phyloP scores from a whole-genome alignment of 2,113 vertebrate genomes.

The Coryphaenoides rupestris region DNA sequence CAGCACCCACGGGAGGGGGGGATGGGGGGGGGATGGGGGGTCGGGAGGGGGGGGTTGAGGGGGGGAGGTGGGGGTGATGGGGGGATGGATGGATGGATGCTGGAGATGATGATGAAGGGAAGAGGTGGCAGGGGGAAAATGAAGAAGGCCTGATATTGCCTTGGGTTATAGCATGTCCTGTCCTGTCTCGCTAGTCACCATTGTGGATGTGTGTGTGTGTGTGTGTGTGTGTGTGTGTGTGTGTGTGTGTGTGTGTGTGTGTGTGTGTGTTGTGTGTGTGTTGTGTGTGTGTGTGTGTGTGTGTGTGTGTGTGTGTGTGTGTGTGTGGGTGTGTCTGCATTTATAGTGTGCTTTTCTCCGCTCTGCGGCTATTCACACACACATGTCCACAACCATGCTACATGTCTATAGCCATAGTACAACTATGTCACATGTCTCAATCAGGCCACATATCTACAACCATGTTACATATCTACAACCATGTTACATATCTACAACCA shows the following conservation, averaged over 20 bases:
- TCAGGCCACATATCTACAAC: no score
- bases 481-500: no score
- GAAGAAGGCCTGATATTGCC: slow-evolving; percentile 7
- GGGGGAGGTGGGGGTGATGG: slow-evolving; percentile 4
- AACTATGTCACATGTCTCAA: no score
- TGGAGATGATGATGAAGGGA: not conserved
- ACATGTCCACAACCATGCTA: no score
- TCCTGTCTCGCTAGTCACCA: not conserved
- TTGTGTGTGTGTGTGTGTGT: slow-evolving; percentile 18
- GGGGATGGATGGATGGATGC: not conserved
- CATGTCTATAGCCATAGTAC: no score
- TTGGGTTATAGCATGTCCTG: not conserved
- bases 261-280: slow-evolving; percentile 11
- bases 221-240: slow-evolving; percentile 20
- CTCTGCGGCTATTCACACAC: no score
- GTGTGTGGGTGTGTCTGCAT: slow-evolving; percentile 2
- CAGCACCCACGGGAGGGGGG: slow-evolving; percentile 16
- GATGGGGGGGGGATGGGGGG: slow-evolving; percentile 15
- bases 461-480: no score
- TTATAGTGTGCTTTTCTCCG: no score
- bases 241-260: slow-evolving; percentile 9
- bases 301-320: slow-evolving; percentile 11
- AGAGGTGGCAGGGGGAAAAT: slow-evolving; percentile 9
- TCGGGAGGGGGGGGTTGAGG: not conserved
- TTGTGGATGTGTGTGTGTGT: no score